phyloP scores from a whole-genome alignment of 1,140 invertebrate genomes.

The Drosophila setifemur region DNA sequence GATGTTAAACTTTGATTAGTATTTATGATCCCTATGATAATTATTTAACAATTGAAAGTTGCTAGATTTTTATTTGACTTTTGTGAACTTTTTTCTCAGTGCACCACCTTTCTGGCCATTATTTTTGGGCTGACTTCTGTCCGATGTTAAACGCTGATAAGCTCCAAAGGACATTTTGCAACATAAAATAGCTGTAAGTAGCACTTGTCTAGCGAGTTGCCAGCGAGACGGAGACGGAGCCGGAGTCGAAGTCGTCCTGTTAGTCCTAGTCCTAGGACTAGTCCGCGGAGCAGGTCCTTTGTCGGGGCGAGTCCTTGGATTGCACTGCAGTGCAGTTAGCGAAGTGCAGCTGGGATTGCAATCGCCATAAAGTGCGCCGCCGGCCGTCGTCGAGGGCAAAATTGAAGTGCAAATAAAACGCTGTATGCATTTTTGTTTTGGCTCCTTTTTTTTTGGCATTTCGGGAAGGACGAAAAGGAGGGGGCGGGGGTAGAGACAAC shows the following conservation, averaged over 20 bases:
- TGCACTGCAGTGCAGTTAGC: conserved; percentile 72
- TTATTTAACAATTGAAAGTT: too few species aligned
- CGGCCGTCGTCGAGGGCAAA: conserved; percentile 64
- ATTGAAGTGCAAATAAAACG: conserved; percentile 80
- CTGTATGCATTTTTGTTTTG: conserved; percentile 24
- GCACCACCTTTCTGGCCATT: conserved; percentile 22
- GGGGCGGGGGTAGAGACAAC: conserved; percentile 7
- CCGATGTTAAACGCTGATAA: conserved; percentile 71
- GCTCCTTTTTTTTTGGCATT: conserved; percentile 21
- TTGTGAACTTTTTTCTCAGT: not conserved
- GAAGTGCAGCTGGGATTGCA: conserved; percentile 75
- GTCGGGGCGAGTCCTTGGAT: conserved; percentile 33
- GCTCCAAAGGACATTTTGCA: conserved; percentile 70
- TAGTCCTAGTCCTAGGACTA: not conserved
- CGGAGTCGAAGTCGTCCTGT: not conserved
- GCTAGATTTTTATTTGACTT: not conserved
- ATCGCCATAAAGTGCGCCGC: conserved; percentile 72
- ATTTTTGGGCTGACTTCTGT: conserved; percentile 67
- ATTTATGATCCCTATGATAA: not conserved
- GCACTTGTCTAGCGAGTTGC: conserved; percentile 66
- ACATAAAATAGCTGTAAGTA: conserved; percentile 77
- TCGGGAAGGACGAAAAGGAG: conserved; percentile 11
- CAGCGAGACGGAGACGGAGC: not conserved
- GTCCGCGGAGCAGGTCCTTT: conserved; percentile 25
- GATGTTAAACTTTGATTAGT: too few species aligned